Base-by-base conservation (phyloP, 2,888 invertebrate species). In the Protodeltote pygarga region DNA sequence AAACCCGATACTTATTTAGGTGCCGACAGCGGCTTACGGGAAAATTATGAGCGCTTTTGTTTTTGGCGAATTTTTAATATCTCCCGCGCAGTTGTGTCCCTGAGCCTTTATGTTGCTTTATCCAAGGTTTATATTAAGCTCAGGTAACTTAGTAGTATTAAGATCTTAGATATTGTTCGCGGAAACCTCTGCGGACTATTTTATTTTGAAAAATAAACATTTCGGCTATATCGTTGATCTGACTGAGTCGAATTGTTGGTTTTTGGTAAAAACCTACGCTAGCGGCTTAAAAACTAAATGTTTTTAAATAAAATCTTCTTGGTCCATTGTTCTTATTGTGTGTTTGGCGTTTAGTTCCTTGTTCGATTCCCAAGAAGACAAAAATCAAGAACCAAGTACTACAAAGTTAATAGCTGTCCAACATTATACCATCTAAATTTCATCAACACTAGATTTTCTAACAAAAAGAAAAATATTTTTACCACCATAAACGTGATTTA, bases 41-140 rank as follows among this genome's bases (percentile, higher is more conserved):
- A n/a, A 59, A 70, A 68, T 65, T 63, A 65, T 61, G 60, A 39
- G 14, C 53, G 65, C 73, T 70, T 74, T 77, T 77, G 77, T 75
- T 75, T 64, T 48, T 47, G 48, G 58, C 63, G 62, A 65, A 65
- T 71, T 76, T 77, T 76, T 77, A 76, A 77, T 77, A 75, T 74
- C 50, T 51, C 47, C 47, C 15, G 59, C 29, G 48, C 9, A 52
- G 51, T 51, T 61, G 70, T 71, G 61, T 64, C 47, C 58, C 51
- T 11, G 32, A 40, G 60, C 57, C 55, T 70, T 68, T 66, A 54
- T 61, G 53, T 57, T 44, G 48, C 48, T 35, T 59, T 38, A 60
- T 52, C 55, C 34, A 10, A 28, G 60, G 40, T 55, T 63, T 65
- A 55, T 40, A 51, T 37, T 59, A 65, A 65, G 51, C 50, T 15